Evolutionary conservation across 2,113 vertebrate genomes (phyloP), one percentile per base, ranked within the genome.

Genomic region (Alethe diademata): DNA sequence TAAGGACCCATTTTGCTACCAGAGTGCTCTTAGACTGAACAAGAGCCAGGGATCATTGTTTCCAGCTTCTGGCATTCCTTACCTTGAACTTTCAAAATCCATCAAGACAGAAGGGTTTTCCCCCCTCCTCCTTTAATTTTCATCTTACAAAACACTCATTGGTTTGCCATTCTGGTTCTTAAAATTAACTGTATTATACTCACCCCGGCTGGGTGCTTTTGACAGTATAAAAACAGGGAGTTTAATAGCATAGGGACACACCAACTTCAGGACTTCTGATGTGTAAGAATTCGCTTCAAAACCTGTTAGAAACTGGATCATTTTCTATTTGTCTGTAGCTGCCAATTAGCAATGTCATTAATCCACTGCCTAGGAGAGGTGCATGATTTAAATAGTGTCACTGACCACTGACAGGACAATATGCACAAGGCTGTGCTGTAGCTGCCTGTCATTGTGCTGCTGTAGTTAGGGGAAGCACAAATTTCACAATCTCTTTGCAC

Each of bases 321-420:
- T 64, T 92, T 91, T 86, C 58, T 72, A 2, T 70, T 92, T 65
- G 81, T 94, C 70, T 62, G 33, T 38, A 79, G 61, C 53, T 90
- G 91, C 66, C 91, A 89, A 78, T 95, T 96, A 93, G 80, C 57
- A 61, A 4, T 87, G 54, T 85, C 43, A 65, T 91, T 92, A 95
- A 95, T 92, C 81, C 58, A 69, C 50, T 54, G 58, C 78, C 66
- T 61, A 28, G 65, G 45, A 93, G 80, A 87, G 92, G 93, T 50
- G 82, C 18, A 6, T 58, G 54, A 74, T 80, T 88, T 76, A 85
- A 93, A 56, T 20, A 67, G 56, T 90, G 93, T 74, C 72, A 43
- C 58, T 80, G 90, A 74, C 92, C 90, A 33, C 22, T 76, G 90
- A 51, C 47, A 71, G 54, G 85, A 40, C 0, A 0, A 31, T 23